Evolutionary conservation across 1,140 invertebrate species (phyloP), one percentile per base, ranked within the genome.

Genomic region (Hyphantria cunea): DNA sequence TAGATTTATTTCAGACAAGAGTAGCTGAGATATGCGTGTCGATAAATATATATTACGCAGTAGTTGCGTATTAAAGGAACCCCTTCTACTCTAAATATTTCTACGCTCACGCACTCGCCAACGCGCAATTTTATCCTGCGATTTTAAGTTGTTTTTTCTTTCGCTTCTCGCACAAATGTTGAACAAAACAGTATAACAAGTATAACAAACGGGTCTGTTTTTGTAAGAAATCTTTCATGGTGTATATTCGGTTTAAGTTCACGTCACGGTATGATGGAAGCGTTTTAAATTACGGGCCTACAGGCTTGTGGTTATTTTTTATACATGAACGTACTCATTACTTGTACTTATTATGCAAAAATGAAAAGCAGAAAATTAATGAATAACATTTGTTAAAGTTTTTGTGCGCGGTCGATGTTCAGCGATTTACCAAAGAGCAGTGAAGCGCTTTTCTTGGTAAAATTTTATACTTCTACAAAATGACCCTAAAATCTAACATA

Each of bases 151-250:
- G 7, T 54, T 81, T 78, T 72, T 76, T 78, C 72, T 51, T 47
- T 48, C 31, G 51, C 60, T 49, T 59, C 49, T 59, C 56, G 54
- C 45, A 70, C 64, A 69, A 70, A 66, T 53, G 63, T 72, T 64
- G 61, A 75, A 72, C 68, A 61, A 72, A 77, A 72, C 68, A 71
- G 59, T 73, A 71, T 68, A 76, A n/a, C n/a, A n/a, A n/a, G n/a
- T n/a, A n/a, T n/a, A n/a, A n/a, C n/a, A n/a, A 79, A 81, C 72
- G 71, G 68, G 73, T 73, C 67, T 54, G 69, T 77, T 77, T 79
- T 76, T 79, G 48, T 68, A 58, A 65, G 54, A 65, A 63, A 58
- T 58, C 67, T 73, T 73, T 72, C 62, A 74, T 66, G 61, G 62
- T 51, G 62, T 69, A 69, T 63, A 64, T 71, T 71, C 50, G 68